Evolutionary conservation across 2,888 invertebrate genomes (phyloP).

Genomic region (Allophyes oxyacanthae): DNA sequence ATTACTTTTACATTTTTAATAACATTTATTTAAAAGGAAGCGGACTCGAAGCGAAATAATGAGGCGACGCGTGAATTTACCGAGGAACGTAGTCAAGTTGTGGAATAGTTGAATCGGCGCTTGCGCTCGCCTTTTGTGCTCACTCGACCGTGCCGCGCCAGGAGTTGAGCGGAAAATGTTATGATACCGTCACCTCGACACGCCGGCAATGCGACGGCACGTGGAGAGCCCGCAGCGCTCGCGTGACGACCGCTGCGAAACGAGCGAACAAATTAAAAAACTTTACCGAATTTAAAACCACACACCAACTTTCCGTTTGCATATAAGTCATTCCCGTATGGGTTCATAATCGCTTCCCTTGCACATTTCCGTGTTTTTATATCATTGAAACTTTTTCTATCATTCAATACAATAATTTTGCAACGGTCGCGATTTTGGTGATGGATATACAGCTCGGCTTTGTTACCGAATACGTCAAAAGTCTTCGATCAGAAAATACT

Average conservation of each 20-base stretch:
- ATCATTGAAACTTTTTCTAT: constrained; percentile 32
- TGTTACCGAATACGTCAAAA: constrained; percentile 40
- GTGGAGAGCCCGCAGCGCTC: constrained; percentile 12
- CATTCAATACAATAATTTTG: constrained; percentile 6
- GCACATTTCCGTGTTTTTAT: constrained; percentile 41
- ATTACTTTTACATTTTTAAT: constrained; percentile 83
- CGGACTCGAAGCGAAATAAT: constrained; percentile 79
- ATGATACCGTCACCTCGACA: constrained; percentile 66
- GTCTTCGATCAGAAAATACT: constrained; percentile 41
- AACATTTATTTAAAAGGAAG: constrained; percentile 78
- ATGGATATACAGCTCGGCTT: constrained; percentile 33
- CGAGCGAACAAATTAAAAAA: constrained; percentile 58
- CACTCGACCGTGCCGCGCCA: constrained; percentile 65
- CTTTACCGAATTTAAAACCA: constrained; percentile 54
- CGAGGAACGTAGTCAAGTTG: constrained; percentile 48
- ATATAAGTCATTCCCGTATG: constrained; percentile 37
- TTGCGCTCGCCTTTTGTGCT: constrained; percentile 63
- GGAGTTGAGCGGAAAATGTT: constrained; percentile 67
- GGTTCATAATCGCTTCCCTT: constrained; percentile 45
- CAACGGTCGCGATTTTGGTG: constrained; percentile 15
- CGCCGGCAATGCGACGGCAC: constrained; percentile 21
- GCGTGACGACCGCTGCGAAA: constrained; percentile 36
- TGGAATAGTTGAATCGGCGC: constrained; percentile 60
- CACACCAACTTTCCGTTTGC: constrained; percentile 43
- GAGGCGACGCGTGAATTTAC: constrained; percentile 77